Base-by-base conservation (phyloP, 2,888 invertebrate species). In the Erebia aethiops region DNA sequence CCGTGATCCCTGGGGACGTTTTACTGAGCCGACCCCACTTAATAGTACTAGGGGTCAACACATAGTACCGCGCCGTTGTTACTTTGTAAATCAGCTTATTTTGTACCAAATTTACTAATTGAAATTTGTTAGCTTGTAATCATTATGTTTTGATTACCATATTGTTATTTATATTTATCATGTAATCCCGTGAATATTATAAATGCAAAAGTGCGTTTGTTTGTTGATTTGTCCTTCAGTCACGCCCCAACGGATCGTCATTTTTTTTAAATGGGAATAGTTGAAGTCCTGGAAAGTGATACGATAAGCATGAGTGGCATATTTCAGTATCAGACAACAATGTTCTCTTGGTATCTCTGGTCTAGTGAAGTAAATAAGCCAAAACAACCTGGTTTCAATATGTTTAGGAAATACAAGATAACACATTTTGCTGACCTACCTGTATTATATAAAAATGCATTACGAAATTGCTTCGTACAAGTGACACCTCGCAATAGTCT, bases 1-100 rank as follows among this genome's bases (percentile, higher is more conserved):
- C 84, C 84, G 82, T 80, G 86, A 83, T 89, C 91, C 88, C 87
- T 71, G 77, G 87, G 88, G 88, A 81, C 86, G 84, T 86, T 89
- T 89, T 86, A 87, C 84, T 84, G 84, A 84, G 84, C 86, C 85
- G 86, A 86, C 89, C 89, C 87, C 85, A 86, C 85, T 88, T 91
- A 90, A 90, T 88, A 89, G 87, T 61, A 70, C 66, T 56, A 66
- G 61, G 66, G 70, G 70, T 70, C 70, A 70, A 65, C 70, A 52
- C 41, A 57, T 51, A 16, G 2, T 54, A 52, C 61, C 52, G 67
- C 43, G 54, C 51, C 41, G 26, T 46, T 57, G 13, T n/a, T 67
- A 58, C 58, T 67, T 58, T 67, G 49, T 67, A 67, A 51, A 58
- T 49, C 26, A 35, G 35, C 35, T 46, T 66, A 49, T 66, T 56